phyloP scores from a whole-genome alignment of 2,797 vertebrate genomes.

The Premnoplex brunnescens region DNA sequence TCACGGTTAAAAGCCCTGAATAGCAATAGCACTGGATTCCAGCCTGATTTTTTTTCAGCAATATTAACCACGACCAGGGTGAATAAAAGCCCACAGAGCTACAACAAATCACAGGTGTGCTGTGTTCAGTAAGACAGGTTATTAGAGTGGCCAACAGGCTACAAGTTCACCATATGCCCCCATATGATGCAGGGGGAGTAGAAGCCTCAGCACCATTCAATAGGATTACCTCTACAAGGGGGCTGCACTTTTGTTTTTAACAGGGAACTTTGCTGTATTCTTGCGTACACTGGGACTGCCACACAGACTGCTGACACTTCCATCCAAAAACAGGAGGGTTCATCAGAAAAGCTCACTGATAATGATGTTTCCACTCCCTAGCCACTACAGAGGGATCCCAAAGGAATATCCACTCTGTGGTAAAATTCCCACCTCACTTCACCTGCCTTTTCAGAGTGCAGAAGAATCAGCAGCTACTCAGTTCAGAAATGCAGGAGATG shows the following conservation, averaged over 20 bases:
- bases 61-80: not conserved
- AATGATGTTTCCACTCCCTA: accelerated
- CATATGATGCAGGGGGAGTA: accelerated
- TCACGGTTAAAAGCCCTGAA: not conserved
- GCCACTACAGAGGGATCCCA: not conserved
- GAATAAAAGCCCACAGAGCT: not conserved
- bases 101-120: not conserved
- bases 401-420: not conserved
- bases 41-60: not conserved
- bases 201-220: not conserved
- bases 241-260: not conserved
- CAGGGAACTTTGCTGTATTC: not conserved
- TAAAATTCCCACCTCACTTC: not conserved
- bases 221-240: not conserved
- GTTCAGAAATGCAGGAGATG: not conserved
- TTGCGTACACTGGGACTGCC: not conserved
- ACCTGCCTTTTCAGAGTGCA: not conserved
- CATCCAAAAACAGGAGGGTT: not conserved
- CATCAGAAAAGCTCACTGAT: not conserved
- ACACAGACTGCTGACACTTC: not conserved
- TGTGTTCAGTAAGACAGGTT: not conserved
- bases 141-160: not conserved
- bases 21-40: not conserved
- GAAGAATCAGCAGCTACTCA: not conserved
- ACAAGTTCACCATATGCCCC: accelerated